Percentiles rank a stretch among this genome's conserved stretches.
These are phyloP conservation scores for Augochlorella aurata DNA, from an alignment of 2,888 invertebrate species.

Conservation along the genomic window DNA sequence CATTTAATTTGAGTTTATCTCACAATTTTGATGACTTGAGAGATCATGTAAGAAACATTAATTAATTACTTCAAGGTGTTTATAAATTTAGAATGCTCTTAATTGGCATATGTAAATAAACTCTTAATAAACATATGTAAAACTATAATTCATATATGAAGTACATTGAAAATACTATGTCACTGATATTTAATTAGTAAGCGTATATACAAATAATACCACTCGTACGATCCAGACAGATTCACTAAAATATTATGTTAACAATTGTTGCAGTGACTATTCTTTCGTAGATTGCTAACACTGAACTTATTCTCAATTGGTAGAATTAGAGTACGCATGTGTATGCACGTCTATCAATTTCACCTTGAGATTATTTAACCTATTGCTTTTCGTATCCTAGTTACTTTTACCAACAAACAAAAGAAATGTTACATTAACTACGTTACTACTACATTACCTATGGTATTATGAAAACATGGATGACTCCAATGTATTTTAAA, in stretches of 20 bases:
- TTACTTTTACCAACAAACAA: background rate
- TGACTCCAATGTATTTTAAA: background rate
- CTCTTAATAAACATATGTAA: background rate
- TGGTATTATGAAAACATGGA: background rate
- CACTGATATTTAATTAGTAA: background rate
- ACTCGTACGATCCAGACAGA: too few species aligned
- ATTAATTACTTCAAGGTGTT: background rate
- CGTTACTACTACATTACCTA: background rate
- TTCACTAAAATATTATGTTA: background rate
- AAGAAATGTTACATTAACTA: background rate
- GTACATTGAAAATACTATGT: background rate
- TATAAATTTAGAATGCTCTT: background rate
- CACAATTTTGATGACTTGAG: background rate
- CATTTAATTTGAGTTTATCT: background rate
- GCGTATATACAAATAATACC: background rate
- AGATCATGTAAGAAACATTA: background rate
- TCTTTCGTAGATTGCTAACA: conserved; percentile 24
- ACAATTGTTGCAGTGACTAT: background rate
- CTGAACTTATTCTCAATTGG: conserved; percentile 42
- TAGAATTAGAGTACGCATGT: conserved; percentile 8
- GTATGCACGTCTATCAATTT: conserved; percentile 28
- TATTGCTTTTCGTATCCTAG: background rate
- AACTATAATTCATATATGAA: background rate
- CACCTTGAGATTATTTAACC: conserved; percentile 44
- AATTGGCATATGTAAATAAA: too few species aligned